Evolutionary conservation across 2,888 invertebrate genomes (phyloP), one percentile per base, ranked within the genome.

Genomic region (Podotricha telesiphe): DNA sequence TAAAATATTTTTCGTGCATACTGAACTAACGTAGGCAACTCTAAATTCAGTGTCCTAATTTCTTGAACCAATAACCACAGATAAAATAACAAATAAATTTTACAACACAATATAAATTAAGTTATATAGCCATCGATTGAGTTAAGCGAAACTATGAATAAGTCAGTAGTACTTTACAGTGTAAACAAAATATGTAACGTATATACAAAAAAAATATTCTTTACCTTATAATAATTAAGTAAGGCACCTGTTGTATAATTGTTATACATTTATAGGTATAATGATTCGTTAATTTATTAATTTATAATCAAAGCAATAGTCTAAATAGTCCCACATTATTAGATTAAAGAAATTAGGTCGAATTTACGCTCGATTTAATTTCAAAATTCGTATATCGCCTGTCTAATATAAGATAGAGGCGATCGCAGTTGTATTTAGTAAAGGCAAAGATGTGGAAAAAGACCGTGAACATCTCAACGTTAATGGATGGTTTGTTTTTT

Each of bases 401-500:
- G 73, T 78, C 80, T 82, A 82, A 82, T 83, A 81, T 61, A 62
- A 69, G 66, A 71, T 83, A 82, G 83, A 80, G 80, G 76, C 65
- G 74, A 77, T 77, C 76, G 81, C 79, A 82, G 78, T 78, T 76
- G 82, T 85, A 85, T 88, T 89, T 87, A 87, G 88, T 81, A 79
- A 77, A 81, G 76, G 82, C 80, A 85, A 87, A 85, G 83, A 86
- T 76, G 81, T 81, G 86, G 84, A 86, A 86, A 85, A 85, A 80
- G 81, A 79, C 81, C 82, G 78, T 78, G 79, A 80, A 82, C 82
- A 79, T 82, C 82, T 80, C 81, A 80, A 80, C 83, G 80, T 82
- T 87, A 90, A 90, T 89, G 83, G 86, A 88, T 88, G 86, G 84
- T 79, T 76, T 83, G 79, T 85, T 82, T 70, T 53, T 82, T 70